Percentiles rank a stretch among this genome's conserved stretches.
Evolutionary conservation across 37 sponge, comb jelly and placozoan genomes (phyloP).

Genomic region (Beroe forskalii): DNA sequence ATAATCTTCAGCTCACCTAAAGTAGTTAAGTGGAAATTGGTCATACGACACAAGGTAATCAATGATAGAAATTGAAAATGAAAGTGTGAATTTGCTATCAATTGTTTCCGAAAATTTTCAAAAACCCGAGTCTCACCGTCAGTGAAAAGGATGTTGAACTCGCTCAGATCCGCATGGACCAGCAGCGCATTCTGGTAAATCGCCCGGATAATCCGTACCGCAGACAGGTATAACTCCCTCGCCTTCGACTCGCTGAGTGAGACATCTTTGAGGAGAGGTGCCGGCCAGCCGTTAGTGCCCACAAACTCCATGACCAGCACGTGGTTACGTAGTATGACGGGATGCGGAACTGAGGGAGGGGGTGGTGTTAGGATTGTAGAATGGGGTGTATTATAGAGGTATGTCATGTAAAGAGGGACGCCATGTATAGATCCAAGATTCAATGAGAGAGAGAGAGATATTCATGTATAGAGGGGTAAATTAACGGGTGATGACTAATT

Average conservation of each 20-base stretch:
- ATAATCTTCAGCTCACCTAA: constrained; percentile 84
- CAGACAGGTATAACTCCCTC: constrained; percentile 86
- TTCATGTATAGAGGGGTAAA: too few relatives aligned
- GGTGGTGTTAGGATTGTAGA: too few relatives aligned
- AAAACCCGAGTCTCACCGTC: constrained; percentile 15
- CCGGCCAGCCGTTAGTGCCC: constrained; percentile 87
- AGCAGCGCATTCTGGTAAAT: constrained; percentile 80
- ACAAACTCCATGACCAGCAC: constrained; percentile 94
- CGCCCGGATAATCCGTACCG: constrained; percentile 77
- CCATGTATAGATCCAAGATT: too few relatives aligned
- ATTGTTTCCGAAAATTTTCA: too few relatives aligned
- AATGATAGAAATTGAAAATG: too few relatives aligned
- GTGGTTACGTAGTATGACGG: constrained; percentile 89
- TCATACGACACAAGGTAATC: too few relatives aligned
- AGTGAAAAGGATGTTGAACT: constrained; percentile 85
- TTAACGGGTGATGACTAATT: too few relatives aligned
- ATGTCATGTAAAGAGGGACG: too few relatives aligned
- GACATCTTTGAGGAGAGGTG: constrained; percentile 87
- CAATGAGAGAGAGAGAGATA: too few relatives aligned
- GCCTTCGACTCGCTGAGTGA: constrained; percentile 77
- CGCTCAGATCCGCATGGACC: constrained; percentile 98
- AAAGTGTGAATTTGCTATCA: too few relatives aligned
- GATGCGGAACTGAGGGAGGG: constrained; percentile 87
- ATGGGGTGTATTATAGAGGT: too few relatives aligned
- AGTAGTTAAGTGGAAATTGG: too few relatives aligned